Evolutionary conservation across 1,140 invertebrate species (phyloP).

Genomic region (Drosophila bocqueti): DNA sequence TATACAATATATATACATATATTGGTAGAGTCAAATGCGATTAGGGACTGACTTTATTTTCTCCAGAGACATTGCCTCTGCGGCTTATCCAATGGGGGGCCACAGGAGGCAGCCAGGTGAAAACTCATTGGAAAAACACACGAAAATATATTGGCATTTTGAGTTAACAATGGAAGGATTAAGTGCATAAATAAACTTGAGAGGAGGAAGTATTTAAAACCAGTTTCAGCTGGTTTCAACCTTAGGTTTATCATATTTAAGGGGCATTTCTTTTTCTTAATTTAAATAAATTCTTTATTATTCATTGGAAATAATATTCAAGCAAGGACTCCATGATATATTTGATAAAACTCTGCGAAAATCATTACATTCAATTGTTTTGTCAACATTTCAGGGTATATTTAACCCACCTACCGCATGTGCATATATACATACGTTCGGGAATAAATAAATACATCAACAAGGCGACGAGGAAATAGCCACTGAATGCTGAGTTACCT

Average conservation of each 20-base stretch:
- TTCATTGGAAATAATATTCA: not conserved
- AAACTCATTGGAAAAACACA: slow-evolving; percentile 1
- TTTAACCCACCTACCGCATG: not conserved
- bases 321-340: not conserved
- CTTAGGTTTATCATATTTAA: no score
- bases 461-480: not conserved
- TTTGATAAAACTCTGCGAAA: not conserved
- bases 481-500: slow-evolving; percentile 5
- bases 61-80: slow-evolving; percentile 11
- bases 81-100: slow-evolving; percentile 20
- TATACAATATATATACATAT: not conserved
- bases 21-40: slow-evolving; percentile 56
- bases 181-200: not conserved
- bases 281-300: no score
- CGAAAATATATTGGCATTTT: slow-evolving; percentile 8
- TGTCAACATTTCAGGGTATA: slow-evolving; percentile 1
- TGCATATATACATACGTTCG: not conserved
- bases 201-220: not conserved
- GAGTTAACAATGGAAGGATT: slow-evolving; percentile 1
- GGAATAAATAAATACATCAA: slow-evolving; percentile 8
- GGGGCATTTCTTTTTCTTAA: no score
- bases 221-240: no score
- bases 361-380: slow-evolving; percentile 7
- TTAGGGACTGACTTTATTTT: slow-evolving; percentile 47
- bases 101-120: slow-evolving; percentile 20